Percentiles rank a stretch among this genome's conserved stretches.
Conservation (phyloP, 2,113 vertebrate genomes). For the Microcebus tavaratra region DNA sequence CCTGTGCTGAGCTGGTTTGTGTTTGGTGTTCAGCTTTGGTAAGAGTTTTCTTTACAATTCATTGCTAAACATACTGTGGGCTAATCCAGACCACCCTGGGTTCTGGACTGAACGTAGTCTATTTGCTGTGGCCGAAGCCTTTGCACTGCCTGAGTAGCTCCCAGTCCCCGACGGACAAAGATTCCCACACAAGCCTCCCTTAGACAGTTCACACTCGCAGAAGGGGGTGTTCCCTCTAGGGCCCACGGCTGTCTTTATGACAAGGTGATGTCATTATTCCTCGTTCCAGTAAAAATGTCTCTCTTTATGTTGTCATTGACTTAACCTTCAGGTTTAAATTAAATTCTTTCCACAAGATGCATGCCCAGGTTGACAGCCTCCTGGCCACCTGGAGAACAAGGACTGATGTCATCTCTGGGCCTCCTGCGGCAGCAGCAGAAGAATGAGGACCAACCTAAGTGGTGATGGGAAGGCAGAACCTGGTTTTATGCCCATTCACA, state of each 20-base stretch:
- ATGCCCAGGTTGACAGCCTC: not conserved
- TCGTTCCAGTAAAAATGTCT: not conserved
- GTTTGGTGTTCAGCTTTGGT: not conserved
- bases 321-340: not conserved
- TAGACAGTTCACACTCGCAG: not conserved
- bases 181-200: not conserved
- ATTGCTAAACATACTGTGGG: not conserved
- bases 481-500: not conserved
- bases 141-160: not conserved
- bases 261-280: not conserved
- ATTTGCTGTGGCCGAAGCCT: not conserved
- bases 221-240: not conserved
- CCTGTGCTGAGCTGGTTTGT: fast-evolving
- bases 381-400: not conserved
- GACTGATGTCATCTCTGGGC: not conserved
- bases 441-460: not conserved
- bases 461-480: not conserved
- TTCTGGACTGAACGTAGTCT: not conserved
- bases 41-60: not conserved
- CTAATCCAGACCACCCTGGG: not conserved
- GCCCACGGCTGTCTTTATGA: not conserved
- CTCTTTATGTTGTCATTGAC: not conserved
- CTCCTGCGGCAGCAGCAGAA: not conserved
- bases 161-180: not conserved
- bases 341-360: not conserved